Evolutionary conservation across 1,140 invertebrate species (phyloP), one percentile per base, ranked within the genome.

Genomic region (Megathymus violae): DNA sequence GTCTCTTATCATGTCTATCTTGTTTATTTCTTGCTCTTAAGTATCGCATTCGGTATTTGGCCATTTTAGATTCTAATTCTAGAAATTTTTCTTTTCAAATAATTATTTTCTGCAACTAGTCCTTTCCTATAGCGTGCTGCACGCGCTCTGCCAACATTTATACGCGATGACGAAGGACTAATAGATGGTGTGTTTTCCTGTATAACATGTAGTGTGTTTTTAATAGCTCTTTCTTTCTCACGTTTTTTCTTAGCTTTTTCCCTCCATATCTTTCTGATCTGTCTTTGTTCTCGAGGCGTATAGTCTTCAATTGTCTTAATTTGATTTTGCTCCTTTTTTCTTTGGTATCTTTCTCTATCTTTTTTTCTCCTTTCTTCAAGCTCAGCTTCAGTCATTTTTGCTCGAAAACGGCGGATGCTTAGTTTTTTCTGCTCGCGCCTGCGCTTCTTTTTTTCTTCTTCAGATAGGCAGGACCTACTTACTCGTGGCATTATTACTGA

Each of bases 191-290:
- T 31, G 27, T 31, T 31, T 31, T 7, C 27, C 27, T 31, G 27
- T 31, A 31, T 31, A 6, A 31, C 4, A 5, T 31, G 4, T 31
- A 31, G 7, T 31, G 27, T 31, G 27, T 31, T 31, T 31, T 31
- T 31, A 31, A 4, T 31, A 31, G 27, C 27, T 31, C 27, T 31
- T 9, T 5, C 19, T 5, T 22, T 22, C 19, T 64, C 61, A 31
- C 61, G 47, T 48, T 27, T 54, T 15, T 51, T 50, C 36, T 59
- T 63, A 17, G 67, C 40, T 38, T 66, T 71, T 38, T 71, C 66
- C 34, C 68, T 51, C 68, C 71, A 71, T 4, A 66, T 61, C 59
- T 74, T 68, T 47, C 58, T 54, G 5, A 72, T 65, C 31, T 65
- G 19, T 34, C 65, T 25, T 43, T 68, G 69, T 61, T 72, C 9